Evolutionary conservation across 2,797 vertebrate species (phyloP), one percentile per base, ranked within the genome.

Genomic region (Parotocinclus haroldoi): DNA sequence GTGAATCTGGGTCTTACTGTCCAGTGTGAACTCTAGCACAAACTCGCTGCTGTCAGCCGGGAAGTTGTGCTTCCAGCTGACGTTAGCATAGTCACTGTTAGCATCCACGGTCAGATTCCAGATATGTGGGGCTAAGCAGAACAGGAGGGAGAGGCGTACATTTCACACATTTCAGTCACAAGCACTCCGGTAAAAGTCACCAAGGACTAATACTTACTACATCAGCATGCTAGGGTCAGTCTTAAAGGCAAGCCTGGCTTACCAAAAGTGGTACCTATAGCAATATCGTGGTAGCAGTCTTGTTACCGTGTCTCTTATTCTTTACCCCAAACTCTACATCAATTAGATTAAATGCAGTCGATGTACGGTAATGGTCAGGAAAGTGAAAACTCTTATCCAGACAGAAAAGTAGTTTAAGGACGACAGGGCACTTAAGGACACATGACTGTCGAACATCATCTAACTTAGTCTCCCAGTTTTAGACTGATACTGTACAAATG

Each of bases 1-100:
- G 48, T 62, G 66, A 66, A 68, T 83, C 61, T 76, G 71, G 72
- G 80, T 93, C 96, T 99, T 99, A 99, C 95, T 97, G 92, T 96
- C 93, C 86, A 92, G 92, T 81, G 84, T 89, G 93, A 92, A 93
- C 93, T 98, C 96, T 93, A 99, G 89, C 92, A 95, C 92, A 96
- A 99, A 98, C 90, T 93, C 90, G 83, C 82, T 90, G 92, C 90
- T 94, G 91, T 91, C 89, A 80, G 89, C 81, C 78, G 92, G 92
- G 90, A 96, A 93, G 92, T 91, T 94, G 93, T 98, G 94, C 86
- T 84, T 95, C 96, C 96, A 99, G 90, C 92, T 96, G 94, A 99
- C 88, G 90, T 95, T 96, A 92, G 93, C 92, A 91, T 92, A 93
- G 94, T 96, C 90, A 94, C 93, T 98, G 94, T 96, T 95, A 84